Conservation (phyloP, 2,797 vertebrate species). For the Erethizon dorsatum region DNA sequence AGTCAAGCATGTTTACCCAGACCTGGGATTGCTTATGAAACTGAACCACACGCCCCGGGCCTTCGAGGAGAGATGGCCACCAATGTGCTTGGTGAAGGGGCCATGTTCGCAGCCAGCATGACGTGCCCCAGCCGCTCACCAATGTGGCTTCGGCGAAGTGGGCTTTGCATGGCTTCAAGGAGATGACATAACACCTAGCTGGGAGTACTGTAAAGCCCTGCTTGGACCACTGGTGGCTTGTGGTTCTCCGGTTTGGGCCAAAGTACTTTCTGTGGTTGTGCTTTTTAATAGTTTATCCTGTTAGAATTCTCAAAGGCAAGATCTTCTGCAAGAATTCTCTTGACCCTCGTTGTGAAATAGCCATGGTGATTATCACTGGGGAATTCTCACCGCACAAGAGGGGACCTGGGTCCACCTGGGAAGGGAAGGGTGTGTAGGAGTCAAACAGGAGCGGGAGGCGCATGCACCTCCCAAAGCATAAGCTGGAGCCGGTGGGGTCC, state of each 20-base stretch:
- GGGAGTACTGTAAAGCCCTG: background rate
- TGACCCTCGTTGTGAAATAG: background rate
- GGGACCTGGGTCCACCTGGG: background rate
- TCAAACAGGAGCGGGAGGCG: background rate
- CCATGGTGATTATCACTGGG: background rate
- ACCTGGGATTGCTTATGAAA: conserved; percentile 81
- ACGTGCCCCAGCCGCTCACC: background rate
- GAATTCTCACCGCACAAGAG: background rate
- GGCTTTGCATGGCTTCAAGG: background rate
- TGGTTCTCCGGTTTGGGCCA: background rate
- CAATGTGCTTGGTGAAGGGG: conserved; percentile 10
- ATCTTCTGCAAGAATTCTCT: background rate
- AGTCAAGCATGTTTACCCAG: conserved; percentile 85
- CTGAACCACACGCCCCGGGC: conserved; percentile 47
- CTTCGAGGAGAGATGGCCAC: conserved; percentile 68
- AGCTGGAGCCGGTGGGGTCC: accelerated
- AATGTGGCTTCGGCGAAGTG: background rate
- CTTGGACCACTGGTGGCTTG: background rate
- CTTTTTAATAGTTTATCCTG: background rate
- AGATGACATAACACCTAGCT: conserved; percentile 4
- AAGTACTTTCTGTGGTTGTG: background rate
- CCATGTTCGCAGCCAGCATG: background rate
- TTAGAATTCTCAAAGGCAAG: background rate
- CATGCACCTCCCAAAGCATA: accelerated
- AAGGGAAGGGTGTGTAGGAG: background rate